phyloP scores from a whole-genome alignment of 2,888 invertebrate species.

The Leptopilina syphax region DNA sequence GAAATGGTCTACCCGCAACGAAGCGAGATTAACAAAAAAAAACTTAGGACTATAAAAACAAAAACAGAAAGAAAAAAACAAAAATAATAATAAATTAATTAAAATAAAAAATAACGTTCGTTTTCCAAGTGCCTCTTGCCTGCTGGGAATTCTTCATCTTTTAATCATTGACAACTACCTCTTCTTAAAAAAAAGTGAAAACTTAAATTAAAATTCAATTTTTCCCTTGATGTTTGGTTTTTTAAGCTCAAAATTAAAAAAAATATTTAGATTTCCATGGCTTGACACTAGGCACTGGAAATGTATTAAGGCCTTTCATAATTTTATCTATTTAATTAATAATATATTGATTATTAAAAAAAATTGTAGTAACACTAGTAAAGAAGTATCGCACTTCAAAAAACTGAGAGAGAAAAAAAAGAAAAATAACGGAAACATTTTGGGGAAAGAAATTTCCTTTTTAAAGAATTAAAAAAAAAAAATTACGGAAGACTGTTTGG shows the following conservation, averaged over 20 bases:
- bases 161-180: slow-evolving; percentile 43
- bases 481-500: slow-evolving; percentile 22
- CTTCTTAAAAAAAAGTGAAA: slow-evolving; percentile 41
- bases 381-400: slow-evolving; percentile 62
- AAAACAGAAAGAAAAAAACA: too few relatives aligned
- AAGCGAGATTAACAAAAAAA: slow-evolving; percentile 70
- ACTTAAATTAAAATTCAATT: too few relatives aligned
- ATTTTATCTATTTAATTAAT: slow-evolving; percentile 61
- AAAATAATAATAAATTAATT: too few relatives aligned
- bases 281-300: slow-evolving; percentile 66
- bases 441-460: neutral
- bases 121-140: slow-evolving; percentile 73
- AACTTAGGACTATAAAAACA: slow-evolving; percentile 50
- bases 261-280: slow-evolving; percentile 53
- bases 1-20: slow-evolving; percentile 78
- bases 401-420: slow-evolving; percentile 5
- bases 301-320: slow-evolving; percentile 70
- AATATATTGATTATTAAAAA: slow-evolving; percentile 34
- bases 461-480: neutral
- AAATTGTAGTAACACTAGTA: slow-evolving; percentile 61
- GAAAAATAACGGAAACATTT: slow-evolving; percentile 41
- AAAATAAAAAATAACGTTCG: slow-evolving; percentile 57
- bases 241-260: neutral
- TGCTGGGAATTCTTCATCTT: slow-evolving; percentile 61
- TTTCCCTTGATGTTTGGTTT: too few relatives aligned